These are phyloP conservation scores for Drosophila infuscata DNA, from an alignment of 2,888 invertebrate genomes.

Conservation along the genomic window DNA sequence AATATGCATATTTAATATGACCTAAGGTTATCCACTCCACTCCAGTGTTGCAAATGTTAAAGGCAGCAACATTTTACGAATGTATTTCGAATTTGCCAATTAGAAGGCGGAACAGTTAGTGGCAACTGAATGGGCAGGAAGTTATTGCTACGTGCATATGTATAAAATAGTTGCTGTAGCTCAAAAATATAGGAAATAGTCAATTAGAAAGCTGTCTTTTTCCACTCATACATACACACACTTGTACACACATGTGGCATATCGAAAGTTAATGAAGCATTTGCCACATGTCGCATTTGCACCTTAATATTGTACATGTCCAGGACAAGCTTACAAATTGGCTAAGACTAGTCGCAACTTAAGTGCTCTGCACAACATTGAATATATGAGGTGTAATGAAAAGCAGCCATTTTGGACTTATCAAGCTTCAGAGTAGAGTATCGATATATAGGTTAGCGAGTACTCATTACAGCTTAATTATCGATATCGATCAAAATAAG, in stretches of 20 bases:
- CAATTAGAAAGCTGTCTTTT: slow-evolving; percentile 50
- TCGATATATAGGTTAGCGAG: background rate
- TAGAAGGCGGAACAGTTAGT: slow-evolving; percentile 3
- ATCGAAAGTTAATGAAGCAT: slow-evolving; percentile 51
- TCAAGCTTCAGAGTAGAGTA: background rate
- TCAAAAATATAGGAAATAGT: slow-evolving; percentile 53
- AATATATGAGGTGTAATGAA: background rate
- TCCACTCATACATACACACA: slow-evolving; percentile 1
- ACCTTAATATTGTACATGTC: background rate
- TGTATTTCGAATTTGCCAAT: slow-evolving; percentile 23
- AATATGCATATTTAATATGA: slow-evolving; percentile 48
- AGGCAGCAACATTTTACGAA: background rate
- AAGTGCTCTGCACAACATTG: slow-evolving; percentile 11
- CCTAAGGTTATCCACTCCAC: slow-evolving; percentile 3
- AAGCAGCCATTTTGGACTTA: background rate
- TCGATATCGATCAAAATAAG: background rate
- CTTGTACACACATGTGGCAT: slow-evolving; percentile 12
- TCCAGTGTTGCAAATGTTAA: slow-evolving; percentile 7
- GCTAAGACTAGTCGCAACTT: background rate
- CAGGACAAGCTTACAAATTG: background rate
- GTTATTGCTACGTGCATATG: background rate
- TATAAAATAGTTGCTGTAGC: slow-evolving; percentile 7
- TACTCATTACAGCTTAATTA: too few relatives aligned
- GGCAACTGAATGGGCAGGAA: slow-evolving; percentile 2
- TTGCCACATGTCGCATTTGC: slow-evolving; percentile 13